Base-by-base conservation (phyloP, 2,888 invertebrate genomes). In the Synanthedon formicaeformis region DNA sequence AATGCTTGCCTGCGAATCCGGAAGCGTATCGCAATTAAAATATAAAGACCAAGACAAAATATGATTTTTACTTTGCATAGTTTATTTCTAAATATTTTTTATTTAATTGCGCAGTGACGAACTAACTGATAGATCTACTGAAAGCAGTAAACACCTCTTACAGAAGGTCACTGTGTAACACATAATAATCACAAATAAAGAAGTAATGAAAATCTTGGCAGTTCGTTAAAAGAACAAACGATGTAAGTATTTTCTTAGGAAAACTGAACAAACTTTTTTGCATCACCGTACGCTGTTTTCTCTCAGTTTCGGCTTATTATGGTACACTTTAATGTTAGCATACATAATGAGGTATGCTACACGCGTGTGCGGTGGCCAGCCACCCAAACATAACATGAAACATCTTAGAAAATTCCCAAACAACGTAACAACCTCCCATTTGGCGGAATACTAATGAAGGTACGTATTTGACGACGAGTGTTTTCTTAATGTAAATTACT, bases 301-400 rank as follows among this genome's bases (percentile, higher is more conserved):
- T 74, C 74, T 72, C 73, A 71, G 71, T 57, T 60, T 62, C 60
- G 62, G 66, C 73, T 79, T 81, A 80, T 81, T 80, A 56, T 69
- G 65, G 70, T 81, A 76, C 70, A 73, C 69, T 76, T 74, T 74
- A 77, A 69, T 75, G 75, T 78, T 67, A 69, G 75, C 75, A 78
- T 74, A 80, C 78, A 79, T 81, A 78, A 76, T 85, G 81, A 80
- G 80, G 69, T 71, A 67, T 73, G 67, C 57, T 84, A 81, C 34
- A 80, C 79, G 69, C 71, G 67, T 73, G 68, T 58, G 55, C 66
- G 63, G 69, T 66, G 81, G 73, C 77, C 78, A 70, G 69, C 73
- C 60, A 67, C 64, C 67, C 75, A 66, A 66, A 60, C 60, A 50
- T 63, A 68, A 73, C 75, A 75, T 76, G 68, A 61, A 49, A 51